These are phyloP conservation scores for Polylopha cassiicola DNA, from an alignment of 2,888 invertebrate species.

Conservation along the genomic window DNA sequence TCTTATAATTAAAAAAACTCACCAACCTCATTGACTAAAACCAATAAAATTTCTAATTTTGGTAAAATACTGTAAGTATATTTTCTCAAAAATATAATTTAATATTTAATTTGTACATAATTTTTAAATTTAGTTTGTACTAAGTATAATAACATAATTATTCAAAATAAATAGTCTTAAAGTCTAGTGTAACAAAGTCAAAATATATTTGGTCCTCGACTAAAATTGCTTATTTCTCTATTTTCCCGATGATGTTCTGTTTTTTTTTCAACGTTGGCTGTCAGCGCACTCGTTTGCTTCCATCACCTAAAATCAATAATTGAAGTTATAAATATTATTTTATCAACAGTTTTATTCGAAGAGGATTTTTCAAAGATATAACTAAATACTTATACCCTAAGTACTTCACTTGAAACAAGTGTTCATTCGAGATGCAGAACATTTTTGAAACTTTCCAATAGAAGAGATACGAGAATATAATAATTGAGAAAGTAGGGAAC, in stretches of 20 bases:
- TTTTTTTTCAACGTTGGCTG: slow-evolving; percentile 33
- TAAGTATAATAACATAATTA: too few relatives aligned
- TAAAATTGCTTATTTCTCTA: background rate
- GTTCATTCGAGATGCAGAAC: background rate
- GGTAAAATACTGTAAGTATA: too few relatives aligned
- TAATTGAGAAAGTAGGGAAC: too few relatives aligned
- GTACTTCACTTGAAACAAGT: background rate
- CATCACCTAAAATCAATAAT: slow-evolving; percentile 45
- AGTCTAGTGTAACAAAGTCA: too few relatives aligned
- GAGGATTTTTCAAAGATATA: background rate
- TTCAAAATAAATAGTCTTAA: too few relatives aligned
- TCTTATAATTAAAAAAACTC: too few relatives aligned
- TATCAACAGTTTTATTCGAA: too few relatives aligned
- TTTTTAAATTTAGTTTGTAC: too few relatives aligned
- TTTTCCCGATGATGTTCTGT: slow-evolving; percentile 10
- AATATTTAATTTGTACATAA: too few relatives aligned
- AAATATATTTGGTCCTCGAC: slow-evolving; percentile 14
- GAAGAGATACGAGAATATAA: background rate
- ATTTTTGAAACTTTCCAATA: background rate
- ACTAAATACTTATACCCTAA: background rate
- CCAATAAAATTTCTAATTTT: too few relatives aligned
- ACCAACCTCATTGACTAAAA: too few relatives aligned
- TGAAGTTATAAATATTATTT: slow-evolving; percentile 1
- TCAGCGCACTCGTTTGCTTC: slow-evolving; percentile 43
- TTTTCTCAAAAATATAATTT: too few relatives aligned